Evolutionary conservation across 1,140 invertebrate genomes (phyloP).

Genomic region (Acyrthosiphon pisum): DNA sequence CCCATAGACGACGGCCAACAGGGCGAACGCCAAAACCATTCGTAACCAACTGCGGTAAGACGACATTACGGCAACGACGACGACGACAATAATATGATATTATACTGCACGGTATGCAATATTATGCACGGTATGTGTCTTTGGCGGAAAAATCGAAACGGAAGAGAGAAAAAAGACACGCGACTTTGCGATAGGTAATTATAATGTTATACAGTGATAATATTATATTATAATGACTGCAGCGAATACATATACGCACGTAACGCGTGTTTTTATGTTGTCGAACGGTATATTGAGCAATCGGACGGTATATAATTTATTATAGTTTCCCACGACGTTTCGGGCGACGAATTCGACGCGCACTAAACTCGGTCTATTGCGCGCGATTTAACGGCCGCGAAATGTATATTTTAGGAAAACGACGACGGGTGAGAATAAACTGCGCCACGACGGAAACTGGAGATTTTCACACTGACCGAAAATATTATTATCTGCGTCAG

Average conservation of each 20-base stretch:
- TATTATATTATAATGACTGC: neutral
- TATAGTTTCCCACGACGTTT: neutral
- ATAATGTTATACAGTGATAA: neutral
- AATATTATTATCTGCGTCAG: conserved; percentile 15
- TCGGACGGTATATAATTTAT: neutral
- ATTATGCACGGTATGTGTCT: neutral
- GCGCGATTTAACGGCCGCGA: conserved; percentile 10
- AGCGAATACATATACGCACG: neutral
- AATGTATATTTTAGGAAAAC: neutral
- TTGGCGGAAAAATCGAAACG: neutral
- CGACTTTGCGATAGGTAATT: neutral
- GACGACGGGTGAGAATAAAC: too few relatives aligned
- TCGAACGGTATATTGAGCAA: neutral
- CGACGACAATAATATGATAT: neutral
- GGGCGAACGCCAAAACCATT: neutral
- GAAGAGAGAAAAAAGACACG: neutral
- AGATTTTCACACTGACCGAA: neutral
- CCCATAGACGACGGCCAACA: conserved; percentile 39
- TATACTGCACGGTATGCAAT: neutral
- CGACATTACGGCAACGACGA: neutral
- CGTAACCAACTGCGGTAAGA: neutral
- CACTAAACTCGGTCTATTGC: conserved; percentile 41
- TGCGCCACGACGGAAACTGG: neutral
- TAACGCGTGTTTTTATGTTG: neutral
- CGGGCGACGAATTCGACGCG: conserved; percentile 17